Evolutionary conservation across 2,888 invertebrate species (phyloP), one percentile per base, ranked within the genome.

Genomic region (Aethes cnicana): DNA sequence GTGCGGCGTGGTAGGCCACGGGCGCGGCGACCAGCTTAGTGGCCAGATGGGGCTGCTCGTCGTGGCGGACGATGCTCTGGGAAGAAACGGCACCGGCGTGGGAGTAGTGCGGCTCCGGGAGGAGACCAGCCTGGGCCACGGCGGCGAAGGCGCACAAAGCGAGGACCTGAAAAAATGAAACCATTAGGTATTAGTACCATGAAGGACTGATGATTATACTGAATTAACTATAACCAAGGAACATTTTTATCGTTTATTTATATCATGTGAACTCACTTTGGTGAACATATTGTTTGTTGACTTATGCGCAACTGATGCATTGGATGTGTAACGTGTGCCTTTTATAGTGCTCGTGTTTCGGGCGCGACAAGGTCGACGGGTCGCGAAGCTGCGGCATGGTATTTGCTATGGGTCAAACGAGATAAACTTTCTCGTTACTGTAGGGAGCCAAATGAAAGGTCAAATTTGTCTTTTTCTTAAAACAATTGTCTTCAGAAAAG

Each of bases 341-440:
- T 85, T 68, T 84, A 84, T 84, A 84, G 66, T 64, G 63, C 56
- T 59, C 64, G 66, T 58, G 65, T 71, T 77, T 81, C 69, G 75
- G 77, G 76, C 60, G 75, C 58, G 72, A 72, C 82, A 77, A 84
- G 84, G 84, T 75, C 74, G 69, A 71, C 83, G 70, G 79, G 84
- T 82, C 78, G 76, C 67, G 68, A 68, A 68, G 68, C 65, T 57
- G 56, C 66, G 61, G 42, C 39, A 41, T 26, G 39, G 25, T 39
- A 37, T 39, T 33, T 16, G 26, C 33, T 39, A 46, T 39, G 46
- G 52, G 52, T 52, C 52, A 52, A 46, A 52, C 46, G 23, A 32
- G 30, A 52, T 25, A 35, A 35, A 39, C 39, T 44, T 32, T 52
- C 32, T 43, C 28, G 17, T 4, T 25, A 18, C 32, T n/a, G n/a